phyloP scores from a whole-genome alignment of 2,113 vertebrate species.

The Psephotus haematonotus region DNA sequence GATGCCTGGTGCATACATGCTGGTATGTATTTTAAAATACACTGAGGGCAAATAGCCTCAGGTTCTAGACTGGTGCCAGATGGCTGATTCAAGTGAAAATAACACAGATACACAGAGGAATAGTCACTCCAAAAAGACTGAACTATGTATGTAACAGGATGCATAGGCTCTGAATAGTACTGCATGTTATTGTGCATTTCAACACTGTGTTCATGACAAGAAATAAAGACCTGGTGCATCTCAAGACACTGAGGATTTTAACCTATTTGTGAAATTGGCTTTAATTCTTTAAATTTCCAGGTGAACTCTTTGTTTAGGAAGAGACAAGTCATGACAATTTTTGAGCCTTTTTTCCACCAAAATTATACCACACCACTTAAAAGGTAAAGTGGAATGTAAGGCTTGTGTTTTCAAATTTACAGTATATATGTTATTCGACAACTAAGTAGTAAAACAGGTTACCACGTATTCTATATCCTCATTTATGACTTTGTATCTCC shows the following conservation, averaged over 20 bases:
- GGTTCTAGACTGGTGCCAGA: not conserved
- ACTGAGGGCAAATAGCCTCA: not conserved
- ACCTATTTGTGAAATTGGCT: not conserved
- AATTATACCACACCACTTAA: not conserved
- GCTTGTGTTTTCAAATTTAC: not conserved
- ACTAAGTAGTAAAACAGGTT: not conserved
- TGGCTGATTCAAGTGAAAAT: not conserved
- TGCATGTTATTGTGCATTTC: not conserved
- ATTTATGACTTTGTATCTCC: not conserved
- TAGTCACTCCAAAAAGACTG: not conserved
- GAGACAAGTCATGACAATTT: not conserved
- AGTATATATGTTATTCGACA: not conserved
- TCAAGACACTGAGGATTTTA: not conserved
- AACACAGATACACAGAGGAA: not conserved
- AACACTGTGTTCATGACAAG: not conserved
- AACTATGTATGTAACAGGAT: not conserved
- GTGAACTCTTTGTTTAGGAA: not conserved
- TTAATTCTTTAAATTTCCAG: constrained; percentile 5
- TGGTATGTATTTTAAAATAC: not conserved
- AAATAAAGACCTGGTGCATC: not conserved
- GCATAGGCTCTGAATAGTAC: not conserved
- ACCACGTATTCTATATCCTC: not conserved
- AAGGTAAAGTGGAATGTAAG: not conserved
- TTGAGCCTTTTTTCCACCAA: not conserved
- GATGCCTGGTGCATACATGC: not conserved